Base-by-base conservation (phyloP, 1,140 invertebrate genomes). In the Lucilia sericata region DNA sequence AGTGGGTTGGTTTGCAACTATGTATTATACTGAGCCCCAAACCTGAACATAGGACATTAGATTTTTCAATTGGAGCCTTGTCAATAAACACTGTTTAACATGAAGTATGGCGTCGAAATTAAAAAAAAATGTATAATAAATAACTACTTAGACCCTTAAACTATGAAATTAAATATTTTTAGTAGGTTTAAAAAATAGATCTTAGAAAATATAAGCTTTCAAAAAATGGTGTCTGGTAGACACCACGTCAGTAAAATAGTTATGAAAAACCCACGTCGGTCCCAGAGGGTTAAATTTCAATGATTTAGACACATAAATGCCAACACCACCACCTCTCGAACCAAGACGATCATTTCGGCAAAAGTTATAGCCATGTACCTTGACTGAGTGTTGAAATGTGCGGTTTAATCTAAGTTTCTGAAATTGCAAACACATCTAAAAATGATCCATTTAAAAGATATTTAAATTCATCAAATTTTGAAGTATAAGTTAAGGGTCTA, bases 391-490 rank as follows among this genome's bases (percentile, higher is more conserved):
- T 65, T 65, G 60, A 65, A 65, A 65, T 65, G 3, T 65, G 60
- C 9, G 60, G 60, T 65, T 65, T 65, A 7, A 14, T 4, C 60
- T 12, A 30, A 30, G 25, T 30, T 30, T 30, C 25, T 30, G 25
- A 30, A 30, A 30, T 30, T 30, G 25, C 25, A 65, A 12, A 19
- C 7, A 65, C 14, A 65, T 65, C 60, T 7, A 65, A 17, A 7
- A n/a, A n/a, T 7, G 17, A n/a, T 7, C 14, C 60, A 65, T 14
- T 12, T 1, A 65, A 14, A 65, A 65, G 5, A 65, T 65, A n/a
- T 65, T 65, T 65, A 17, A 65, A n/a, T 65, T 65, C 60, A 65
- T 7, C 9, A 65, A 65, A 65, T 65, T 65, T 65, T 65, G 25
- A 30, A 2, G 25, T 30, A 30, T 30, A 30, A 30, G 25, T 30